Base-by-base conservation (phyloP, 2,113 vertebrate genomes). In the Mesitornis unicolor region DNA sequence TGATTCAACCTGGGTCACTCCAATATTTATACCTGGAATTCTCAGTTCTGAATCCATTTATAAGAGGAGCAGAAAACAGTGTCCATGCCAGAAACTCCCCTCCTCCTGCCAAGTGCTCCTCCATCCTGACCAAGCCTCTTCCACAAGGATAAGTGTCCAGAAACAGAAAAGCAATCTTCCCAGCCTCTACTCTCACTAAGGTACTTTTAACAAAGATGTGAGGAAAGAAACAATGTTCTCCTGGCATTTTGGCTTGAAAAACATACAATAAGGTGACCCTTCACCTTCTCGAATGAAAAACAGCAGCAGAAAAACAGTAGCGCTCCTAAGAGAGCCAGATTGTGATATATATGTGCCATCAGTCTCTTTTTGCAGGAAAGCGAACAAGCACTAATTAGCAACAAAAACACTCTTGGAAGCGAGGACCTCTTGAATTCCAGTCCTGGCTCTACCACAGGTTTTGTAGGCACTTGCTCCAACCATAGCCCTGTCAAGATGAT, bases 21-120 rank as follows among this genome's bases (percentile, higher is more conserved):
- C 97, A 97, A 89, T 95, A 97, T 97, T 98, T 96, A 97, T 97
- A 97, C 93, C 97, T 86, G 64, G 50, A 90, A 94, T 91, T 95
- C 74, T 98, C 91, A 95, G 65, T 82, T 87, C 57, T 7, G 57
- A 67, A 90, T 94, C 85, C 85, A 91, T 89, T 95, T 89, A 57
- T 1, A 6, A 92, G 69, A 40, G 53, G 93, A 97, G 67, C 40
- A 81, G 74, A 88, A 63, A 87, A 87, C 79, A 70, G 57, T 78
- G 35, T 45, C 67, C 2, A 5, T 54, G 56, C 47, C 38, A 86
- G 59, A 42, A 38, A 25, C 24, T 61, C n/a, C 43, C 47, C 29
- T 59, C 70, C 70, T 73, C 50, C 71, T 63, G 43, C 60, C 80
- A 75, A 68, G 82, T 33, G 7, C 31, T 80, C 33, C 64, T 56